phyloP scores from a whole-genome alignment of 2,797 vertebrate species.

The Erethizon dorsatum region DNA sequence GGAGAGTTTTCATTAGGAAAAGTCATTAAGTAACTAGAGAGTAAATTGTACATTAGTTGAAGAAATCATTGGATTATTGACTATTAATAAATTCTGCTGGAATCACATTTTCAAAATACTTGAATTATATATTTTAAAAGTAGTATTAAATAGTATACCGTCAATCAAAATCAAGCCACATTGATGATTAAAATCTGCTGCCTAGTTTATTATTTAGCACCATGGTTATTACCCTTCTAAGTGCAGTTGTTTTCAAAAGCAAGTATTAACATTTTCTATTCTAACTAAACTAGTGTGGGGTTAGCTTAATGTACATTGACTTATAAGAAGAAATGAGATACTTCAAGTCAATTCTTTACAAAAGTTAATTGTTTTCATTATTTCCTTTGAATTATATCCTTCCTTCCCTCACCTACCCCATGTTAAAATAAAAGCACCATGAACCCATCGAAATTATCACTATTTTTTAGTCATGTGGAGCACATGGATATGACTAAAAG shows the following conservation, averaged over 20 bases:
- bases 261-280: constrained; percentile 44
- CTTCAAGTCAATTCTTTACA: neutral
- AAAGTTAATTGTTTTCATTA: constrained; percentile 52
- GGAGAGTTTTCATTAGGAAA: constrained; percentile 74
- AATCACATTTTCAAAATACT: constrained; percentile 68
- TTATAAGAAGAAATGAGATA: constrained; percentile 72
- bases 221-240: neutral
- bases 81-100: constrained; percentile 70
- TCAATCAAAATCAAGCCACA: constrained; percentile 50
- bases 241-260: constrained; percentile 55
- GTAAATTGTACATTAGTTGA: constrained; percentile 54
- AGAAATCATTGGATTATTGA: constrained; percentile 64
- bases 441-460: neutral
- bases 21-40: constrained; percentile 48
- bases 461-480: neutral
- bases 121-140: constrained; percentile 59
- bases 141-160: neutral
- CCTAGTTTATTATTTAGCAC: constrained; percentile 59
- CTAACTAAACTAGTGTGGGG: constrained; percentile 56
- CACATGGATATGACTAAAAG: neutral
- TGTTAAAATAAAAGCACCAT: constrained; percentile 28
- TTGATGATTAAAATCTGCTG: constrained; percentile 65
- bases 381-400: neutral
- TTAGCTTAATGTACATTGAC: constrained; percentile 70
- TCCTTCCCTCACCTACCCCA: neutral